These are phyloP conservation scores for Lasioglossum villosulum DNA, from an alignment of 2,888 invertebrate species.

Conservation along the genomic window DNA sequence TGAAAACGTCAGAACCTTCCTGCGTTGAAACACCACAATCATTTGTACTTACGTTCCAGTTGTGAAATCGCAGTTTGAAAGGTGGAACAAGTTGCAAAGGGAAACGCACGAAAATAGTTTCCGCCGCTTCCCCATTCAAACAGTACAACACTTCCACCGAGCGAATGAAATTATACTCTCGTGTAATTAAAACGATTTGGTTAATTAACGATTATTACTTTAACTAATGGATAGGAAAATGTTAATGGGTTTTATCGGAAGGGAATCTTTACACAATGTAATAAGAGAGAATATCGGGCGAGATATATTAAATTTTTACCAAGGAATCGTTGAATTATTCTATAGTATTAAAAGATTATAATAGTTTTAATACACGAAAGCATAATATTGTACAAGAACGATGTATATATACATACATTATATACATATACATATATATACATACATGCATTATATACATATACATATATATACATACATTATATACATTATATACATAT, in stretches of 20 bases:
- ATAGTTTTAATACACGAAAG: no score
- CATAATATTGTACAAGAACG: neutral
- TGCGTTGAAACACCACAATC: constrained; percentile 64
- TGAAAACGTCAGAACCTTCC: constrained; percentile 73
- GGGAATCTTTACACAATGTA: neutral
- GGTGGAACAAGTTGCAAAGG: constrained; percentile 34
- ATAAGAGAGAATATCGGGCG: neutral
- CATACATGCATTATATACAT: no score
- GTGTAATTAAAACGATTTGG: constrained; percentile 13
- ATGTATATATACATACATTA: no score
- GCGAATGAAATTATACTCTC: neutral
- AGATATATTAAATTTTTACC: neutral
- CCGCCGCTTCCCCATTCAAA: constrained; percentile 12
- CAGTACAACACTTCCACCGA: neutral
- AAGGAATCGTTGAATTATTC: neutral
- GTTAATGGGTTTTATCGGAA: neutral
- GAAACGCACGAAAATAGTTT: constrained; percentile 40
- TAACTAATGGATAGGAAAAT: neutral
- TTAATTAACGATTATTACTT: constrained; percentile 20
- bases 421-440: no score
- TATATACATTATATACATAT: no score
- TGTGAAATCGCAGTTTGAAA: constrained; percentile 61
- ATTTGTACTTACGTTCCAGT: constrained; percentile 65
- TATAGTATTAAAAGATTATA: neutral
- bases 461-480: no score